Evolutionary conservation across 2,797 vertebrate species (phyloP).

Genomic region (Ibycter americanus): DNA sequence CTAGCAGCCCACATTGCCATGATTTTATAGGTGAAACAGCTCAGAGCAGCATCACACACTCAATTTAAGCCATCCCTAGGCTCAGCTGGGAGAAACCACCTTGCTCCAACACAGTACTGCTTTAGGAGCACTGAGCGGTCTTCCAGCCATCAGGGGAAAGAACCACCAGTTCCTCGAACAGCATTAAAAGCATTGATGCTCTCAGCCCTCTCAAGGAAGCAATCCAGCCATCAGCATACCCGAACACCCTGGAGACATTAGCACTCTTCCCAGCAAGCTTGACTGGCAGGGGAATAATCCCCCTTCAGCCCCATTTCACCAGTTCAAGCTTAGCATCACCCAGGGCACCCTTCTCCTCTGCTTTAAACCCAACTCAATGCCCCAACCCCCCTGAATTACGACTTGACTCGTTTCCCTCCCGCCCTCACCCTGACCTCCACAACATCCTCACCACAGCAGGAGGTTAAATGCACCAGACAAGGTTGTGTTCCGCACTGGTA

Average conservation of each 20-base stretch:
- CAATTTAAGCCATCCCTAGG: not conserved
- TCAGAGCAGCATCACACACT: not conserved
- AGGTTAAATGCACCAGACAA: not conserved
- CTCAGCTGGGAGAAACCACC: not conserved
- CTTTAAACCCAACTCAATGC: not conserved
- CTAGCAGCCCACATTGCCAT: not conserved
- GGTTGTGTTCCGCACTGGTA: rapidly evolving
- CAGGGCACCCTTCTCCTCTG: not conserved
- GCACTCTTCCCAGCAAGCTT: not conserved
- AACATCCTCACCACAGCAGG: not conserved
- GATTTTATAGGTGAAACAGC: not conserved
- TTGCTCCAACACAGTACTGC: not conserved
- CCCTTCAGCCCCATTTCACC: not conserved
- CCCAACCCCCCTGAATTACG: rapidly evolving
- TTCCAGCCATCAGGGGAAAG: not conserved
- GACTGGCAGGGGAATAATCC: not conserved
- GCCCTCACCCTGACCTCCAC: not conserved
- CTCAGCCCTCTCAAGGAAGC: not conserved
- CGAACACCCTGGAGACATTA: not conserved
- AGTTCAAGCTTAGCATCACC: not conserved
- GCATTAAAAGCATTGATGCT: not conserved
- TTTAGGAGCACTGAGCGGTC: rapidly evolving
- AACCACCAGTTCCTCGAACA: not conserved
- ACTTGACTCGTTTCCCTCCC: not conserved
- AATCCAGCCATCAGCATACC: not conserved